Evolutionary conservation across 2,113 vertebrate genomes (phyloP), one percentile per base, ranked within the genome.

Genomic region (Engraulis encrasicolus): DNA sequence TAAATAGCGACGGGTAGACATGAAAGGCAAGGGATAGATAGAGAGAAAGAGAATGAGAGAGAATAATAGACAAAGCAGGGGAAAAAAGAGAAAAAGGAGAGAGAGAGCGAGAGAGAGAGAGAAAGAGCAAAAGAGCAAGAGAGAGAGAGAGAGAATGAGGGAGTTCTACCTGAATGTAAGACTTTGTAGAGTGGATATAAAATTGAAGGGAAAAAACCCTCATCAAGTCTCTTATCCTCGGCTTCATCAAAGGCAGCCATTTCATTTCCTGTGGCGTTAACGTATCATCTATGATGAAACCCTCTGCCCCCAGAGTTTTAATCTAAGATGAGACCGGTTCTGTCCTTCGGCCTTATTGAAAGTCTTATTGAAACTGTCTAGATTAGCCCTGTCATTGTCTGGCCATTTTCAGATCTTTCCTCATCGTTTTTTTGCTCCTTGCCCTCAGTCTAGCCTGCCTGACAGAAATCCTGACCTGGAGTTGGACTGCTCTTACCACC

Each of bases 221-320:
- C 31, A 34, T 40, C 48, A 38, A 49, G 37, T 58, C 61, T 48
- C 37, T 23, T 31, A 23, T 58, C 83, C n/a, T 80, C 77, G 83
- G 31, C n/a, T 84, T 86, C 79, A 87, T 87, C 50, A 85, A 79
- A 77, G 82, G 77, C 66, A 85, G 83, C 66, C 20, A 77, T 82
- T 87, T 82, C 61, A 52, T 82, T 84, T 80, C 58, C 82, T 52
- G 54, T 80, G 79, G 81, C 85, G 84, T 14, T 71, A 78, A 20
- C n/a, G 58, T 74, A 83, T 85, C 50, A 61, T 82, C 81, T 50
- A 31, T 19, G 77, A 83, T 61, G 38, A 45, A n/a, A 52, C 77
- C 74, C 23, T 81, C 50, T 27, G 0, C 18, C 20, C 66, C 15
- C n/a, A 79, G 1, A 15, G 52, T 77, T 54, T 7, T 45, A 27